Evolutionary conservation across 2,888 invertebrate species (phyloP).

Genomic region (Stenichneumon culpator): DNA sequence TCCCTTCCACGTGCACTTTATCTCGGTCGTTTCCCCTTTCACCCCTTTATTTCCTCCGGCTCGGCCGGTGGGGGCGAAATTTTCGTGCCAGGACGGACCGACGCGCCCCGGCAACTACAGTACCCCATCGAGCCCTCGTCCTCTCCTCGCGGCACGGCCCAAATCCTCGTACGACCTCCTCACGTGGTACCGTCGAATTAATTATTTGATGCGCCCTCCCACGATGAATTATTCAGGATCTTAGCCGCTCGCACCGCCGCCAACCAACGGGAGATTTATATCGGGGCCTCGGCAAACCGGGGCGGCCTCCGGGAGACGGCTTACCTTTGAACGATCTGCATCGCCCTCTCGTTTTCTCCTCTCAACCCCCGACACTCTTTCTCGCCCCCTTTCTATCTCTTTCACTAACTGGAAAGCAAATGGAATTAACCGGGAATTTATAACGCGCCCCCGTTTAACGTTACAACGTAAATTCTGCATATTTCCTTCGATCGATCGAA

Average conservation of each 20-base stretch:
- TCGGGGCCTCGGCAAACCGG: constrained; percentile 28
- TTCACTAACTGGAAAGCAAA: constrained; percentile 32
- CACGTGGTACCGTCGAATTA: constrained; percentile 76
- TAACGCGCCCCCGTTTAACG: constrained; percentile 35
- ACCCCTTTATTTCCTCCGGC: not conserved
- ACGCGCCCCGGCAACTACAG: constrained; percentile 26
- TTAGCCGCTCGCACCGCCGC: constrained; percentile 66
- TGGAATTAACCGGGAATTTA: constrained; percentile 30
- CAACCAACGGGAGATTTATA: constrained; percentile 40
- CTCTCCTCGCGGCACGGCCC: constrained; percentile 30
- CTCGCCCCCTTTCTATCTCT: constrained; percentile 4
- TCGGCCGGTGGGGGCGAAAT: constrained; percentile 17
- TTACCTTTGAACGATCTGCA: constrained; percentile 41
- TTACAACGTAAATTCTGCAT: constrained; percentile 9
- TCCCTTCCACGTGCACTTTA: constrained; percentile 3
- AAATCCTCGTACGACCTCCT: constrained; percentile 58
- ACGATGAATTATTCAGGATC: constrained; percentile 77
- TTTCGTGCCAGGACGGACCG: constrained; percentile 39
- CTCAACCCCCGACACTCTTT: not conserved
- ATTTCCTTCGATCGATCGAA: constrained; percentile 6
- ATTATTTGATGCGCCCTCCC: constrained; percentile 74
- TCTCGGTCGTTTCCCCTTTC: not conserved
- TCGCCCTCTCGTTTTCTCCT: constrained; percentile 20
- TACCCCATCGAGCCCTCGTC: not conserved
- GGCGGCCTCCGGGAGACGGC: constrained; percentile 36